Percentiles rank a stretch among this genome's conserved stretches.
Evolutionary conservation across 1,140 invertebrate species (phyloP).

Genomic region (Papilio glaucus): DNA sequence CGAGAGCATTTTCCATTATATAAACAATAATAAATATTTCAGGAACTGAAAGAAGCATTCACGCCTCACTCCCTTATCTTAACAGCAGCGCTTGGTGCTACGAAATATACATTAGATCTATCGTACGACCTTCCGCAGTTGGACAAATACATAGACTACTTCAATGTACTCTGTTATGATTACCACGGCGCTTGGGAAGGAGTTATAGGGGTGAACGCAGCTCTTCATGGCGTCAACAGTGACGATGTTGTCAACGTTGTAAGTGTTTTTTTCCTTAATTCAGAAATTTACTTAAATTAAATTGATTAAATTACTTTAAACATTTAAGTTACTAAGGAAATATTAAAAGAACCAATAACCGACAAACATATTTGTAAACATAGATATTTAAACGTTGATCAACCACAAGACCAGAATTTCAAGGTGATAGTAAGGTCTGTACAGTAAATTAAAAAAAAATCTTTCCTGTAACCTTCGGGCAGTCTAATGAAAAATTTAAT

Average conservation of each 20-base stretch:
- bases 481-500: neutral
- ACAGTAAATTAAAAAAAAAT: neutral
- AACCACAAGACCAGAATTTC: too few relatives aligned
- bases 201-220: constrained; percentile 29
- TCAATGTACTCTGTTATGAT: constrained; percentile 30
- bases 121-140: constrained; percentile 33
- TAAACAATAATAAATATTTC: neutral
- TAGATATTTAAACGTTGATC: too few relatives aligned
- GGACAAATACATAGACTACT: constrained; percentile 31
- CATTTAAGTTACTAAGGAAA: too few relatives aligned
- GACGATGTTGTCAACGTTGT: constrained; percentile 25
- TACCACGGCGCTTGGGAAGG: constrained; percentile 33
- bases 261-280: constrained; percentile 18
- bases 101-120: constrained; percentile 27
- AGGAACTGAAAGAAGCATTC: constrained; percentile 29
- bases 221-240: constrained; percentile 7
- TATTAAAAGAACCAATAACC: too few relatives aligned
- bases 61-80: constrained; percentile 22
- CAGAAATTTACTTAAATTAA: too few relatives aligned
- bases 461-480: too few relatives aligned
- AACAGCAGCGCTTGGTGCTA: constrained; percentile 16
- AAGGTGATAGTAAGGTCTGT: too few relatives aligned
- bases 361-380: too few relatives aligned
- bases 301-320: too few relatives aligned
- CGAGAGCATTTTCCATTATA: neutral